Evolutionary conservation across 1,140 invertebrate species (phyloP).

Genomic region (Phymorhynchus buccinoides): DNA sequence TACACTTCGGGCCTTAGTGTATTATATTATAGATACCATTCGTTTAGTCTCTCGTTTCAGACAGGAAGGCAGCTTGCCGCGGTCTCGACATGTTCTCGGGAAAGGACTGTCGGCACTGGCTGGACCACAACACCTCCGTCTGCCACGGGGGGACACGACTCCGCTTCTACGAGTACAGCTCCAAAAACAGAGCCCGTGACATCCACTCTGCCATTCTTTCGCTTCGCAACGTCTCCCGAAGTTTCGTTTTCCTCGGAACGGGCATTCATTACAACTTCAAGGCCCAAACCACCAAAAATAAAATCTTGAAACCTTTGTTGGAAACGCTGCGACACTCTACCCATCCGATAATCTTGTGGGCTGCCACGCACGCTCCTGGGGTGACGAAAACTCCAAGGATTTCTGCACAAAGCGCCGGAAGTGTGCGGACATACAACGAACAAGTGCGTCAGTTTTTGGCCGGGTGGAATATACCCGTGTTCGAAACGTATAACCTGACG

Average conservation of each 20-base stretch:
- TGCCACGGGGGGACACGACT: neutral
- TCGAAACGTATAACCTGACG: conserved; percentile 44
- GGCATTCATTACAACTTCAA: conserved; percentile 38
- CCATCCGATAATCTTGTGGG: conserved; percentile 43
- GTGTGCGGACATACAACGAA: conserved; percentile 32
- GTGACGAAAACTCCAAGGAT: conserved; percentile 44
- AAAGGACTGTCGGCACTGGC: conserved; percentile 2
- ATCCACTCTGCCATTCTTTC: neutral
- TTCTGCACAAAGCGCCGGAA: conserved; percentile 32
- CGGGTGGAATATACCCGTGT: conserved; percentile 30
- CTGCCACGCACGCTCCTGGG: conserved; percentile 42
- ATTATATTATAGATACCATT: too few species aligned
- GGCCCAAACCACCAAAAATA: neutral
- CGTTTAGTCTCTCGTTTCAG: neutral
- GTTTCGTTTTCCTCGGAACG: conserved; percentile 36
- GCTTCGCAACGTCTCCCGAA: neutral
- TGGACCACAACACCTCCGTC: neutral
- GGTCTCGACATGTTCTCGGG: conserved; percentile 17
- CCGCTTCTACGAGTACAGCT: conserved; percentile 7
- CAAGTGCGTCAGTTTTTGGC: conserved; percentile 15
- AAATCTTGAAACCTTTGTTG: neutral
- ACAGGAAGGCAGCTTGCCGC: neutral
- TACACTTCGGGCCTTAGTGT: too few species aligned
- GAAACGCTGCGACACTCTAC: neutral
- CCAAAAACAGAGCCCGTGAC: neutral